Evolutionary conservation across 2,888 invertebrate species (phyloP).

Genomic region (Brachyopa scutellaris): DNA sequence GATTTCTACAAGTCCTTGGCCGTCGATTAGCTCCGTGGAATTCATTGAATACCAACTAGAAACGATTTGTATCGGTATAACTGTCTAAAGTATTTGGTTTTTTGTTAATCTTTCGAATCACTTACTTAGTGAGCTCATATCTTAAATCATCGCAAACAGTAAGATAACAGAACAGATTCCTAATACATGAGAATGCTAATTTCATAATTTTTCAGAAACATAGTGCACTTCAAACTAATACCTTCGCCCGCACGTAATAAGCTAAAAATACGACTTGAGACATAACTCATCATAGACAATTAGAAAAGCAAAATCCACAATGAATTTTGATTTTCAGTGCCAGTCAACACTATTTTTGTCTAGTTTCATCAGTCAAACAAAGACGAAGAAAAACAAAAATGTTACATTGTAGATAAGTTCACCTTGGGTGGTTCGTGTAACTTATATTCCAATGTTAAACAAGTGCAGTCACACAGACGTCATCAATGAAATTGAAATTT

Average conservation of each 20-base stretch:
- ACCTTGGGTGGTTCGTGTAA: constrained; percentile 2
- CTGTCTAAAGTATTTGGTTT: too few species aligned
- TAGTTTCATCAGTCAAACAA: constrained; percentile 30
- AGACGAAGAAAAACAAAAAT: background rate
- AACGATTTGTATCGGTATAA: too few species aligned
- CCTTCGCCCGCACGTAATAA: constrained; percentile 2
- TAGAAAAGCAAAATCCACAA: background rate
- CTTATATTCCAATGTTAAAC: background rate
- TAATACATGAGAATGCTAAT: too few species aligned
- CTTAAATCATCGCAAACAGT: too few species aligned
- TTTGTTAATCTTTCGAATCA: too few species aligned
- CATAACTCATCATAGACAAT: background rate
- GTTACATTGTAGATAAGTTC: background rate
- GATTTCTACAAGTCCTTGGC: too few species aligned
- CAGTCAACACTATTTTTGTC: constrained; percentile 32
- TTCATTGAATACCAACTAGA: too few species aligned
- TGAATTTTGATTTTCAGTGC: background rate
- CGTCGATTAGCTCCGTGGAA: too few species aligned
- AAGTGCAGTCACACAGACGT: constrained; percentile 40
- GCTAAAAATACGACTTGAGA: constrained; percentile 36
- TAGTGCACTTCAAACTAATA: background rate
- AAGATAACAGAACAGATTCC: too few species aligned
- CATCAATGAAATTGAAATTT: constrained; percentile 11
- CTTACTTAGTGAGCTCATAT: too few species aligned
- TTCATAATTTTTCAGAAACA: too few species aligned